These are phyloP conservation scores for Pseudomyrmex pallidus DNA, from an alignment of 1,140 invertebrate genomes.

Conservation along the genomic window DNA sequence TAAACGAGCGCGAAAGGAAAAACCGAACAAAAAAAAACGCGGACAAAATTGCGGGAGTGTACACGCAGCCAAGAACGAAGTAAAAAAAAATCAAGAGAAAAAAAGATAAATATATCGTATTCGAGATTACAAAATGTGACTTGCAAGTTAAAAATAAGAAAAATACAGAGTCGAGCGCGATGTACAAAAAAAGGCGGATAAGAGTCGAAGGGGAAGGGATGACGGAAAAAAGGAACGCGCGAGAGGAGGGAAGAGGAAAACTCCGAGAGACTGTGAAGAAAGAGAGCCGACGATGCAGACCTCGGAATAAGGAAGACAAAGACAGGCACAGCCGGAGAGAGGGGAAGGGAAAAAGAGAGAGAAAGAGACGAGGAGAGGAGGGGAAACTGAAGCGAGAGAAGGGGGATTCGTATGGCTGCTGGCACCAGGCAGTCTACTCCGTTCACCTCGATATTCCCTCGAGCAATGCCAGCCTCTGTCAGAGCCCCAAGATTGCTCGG, in stretches of 20 bases:
- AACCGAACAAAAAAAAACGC: neutral
- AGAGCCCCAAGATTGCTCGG: conserved; percentile 66
- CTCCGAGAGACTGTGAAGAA: neutral
- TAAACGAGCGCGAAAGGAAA: neutral
- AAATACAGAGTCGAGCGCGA: neutral
- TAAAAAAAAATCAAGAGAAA: neutral
- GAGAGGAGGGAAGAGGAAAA: neutral
- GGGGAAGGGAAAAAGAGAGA: neutral
- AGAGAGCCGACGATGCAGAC: neutral
- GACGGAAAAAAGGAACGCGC: neutral
- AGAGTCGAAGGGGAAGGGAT: neutral
- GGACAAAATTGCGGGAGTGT: neutral
- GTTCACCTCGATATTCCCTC: conserved; percentile 75
- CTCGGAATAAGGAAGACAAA: conserved; percentile 44
- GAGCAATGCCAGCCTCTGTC: conserved; percentile 67
- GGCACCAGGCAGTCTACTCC: conserved; percentile 83
- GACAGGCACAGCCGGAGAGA: neutral
- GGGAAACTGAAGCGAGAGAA: conserved; percentile 48
- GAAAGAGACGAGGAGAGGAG: neutral
- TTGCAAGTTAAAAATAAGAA: conserved; percentile 23
- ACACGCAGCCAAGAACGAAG: neutral
- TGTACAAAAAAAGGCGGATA: conserved; percentile 14
- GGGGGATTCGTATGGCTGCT: conserved; percentile 71
- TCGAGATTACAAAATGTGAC: neutral
- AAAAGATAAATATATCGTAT: neutral